Evolutionary conservation across 2,888 invertebrate species (phyloP).

Genomic region (Linnaemya tessellans): DNA sequence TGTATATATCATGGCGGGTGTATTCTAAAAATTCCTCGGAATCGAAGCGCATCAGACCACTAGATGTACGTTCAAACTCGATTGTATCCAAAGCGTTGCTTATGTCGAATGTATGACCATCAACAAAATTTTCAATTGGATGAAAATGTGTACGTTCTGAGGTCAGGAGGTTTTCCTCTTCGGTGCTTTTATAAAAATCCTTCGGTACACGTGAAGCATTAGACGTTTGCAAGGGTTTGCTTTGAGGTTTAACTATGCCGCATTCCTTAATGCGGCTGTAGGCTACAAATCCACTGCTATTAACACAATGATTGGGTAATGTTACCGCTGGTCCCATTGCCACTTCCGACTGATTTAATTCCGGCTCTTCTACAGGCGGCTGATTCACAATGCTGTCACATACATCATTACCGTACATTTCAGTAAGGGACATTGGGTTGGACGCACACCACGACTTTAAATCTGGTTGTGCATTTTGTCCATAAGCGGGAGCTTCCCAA

Average conservation of each 20-base stretch:
- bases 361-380: constrained; percentile 10
- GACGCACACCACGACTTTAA: constrained; percentile 75
- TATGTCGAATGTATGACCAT: constrained; percentile 90
- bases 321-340: constrained; percentile 72
- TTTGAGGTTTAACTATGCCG: constrained; percentile 62
- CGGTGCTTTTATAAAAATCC: constrained; percentile 62
- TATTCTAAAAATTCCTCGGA: constrained; percentile 82
- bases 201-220: constrained; percentile 35
- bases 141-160: constrained; percentile 92
- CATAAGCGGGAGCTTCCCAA: constrained; percentile 74
- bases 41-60: constrained; percentile 86
- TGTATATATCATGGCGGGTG: constrained; percentile 75
- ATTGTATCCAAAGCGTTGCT: constrained; percentile 86
- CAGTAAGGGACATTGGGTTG: constrained; percentile 75
- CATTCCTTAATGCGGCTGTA: constrained; percentile 76
- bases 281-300: constrained; percentile 77
- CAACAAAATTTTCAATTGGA: constrained; percentile 88
- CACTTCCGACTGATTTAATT: constrained; percentile 10
- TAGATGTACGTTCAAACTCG: constrained; percentile 87
- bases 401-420: constrained; percentile 74
- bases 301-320: constrained; percentile 77
- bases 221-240: constrained; percentile 38
- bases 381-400: constrained; percentile 60
- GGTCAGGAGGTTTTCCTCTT: constrained; percentile 88
- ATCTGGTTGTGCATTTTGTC: constrained; percentile 74